A percentile compares a stretch with the other conserved stretches of the same genome.
Evolutionary conservation across 2,113 vertebrate genomes (phyloP).

Genomic region (Melospiza melodia): DNA sequence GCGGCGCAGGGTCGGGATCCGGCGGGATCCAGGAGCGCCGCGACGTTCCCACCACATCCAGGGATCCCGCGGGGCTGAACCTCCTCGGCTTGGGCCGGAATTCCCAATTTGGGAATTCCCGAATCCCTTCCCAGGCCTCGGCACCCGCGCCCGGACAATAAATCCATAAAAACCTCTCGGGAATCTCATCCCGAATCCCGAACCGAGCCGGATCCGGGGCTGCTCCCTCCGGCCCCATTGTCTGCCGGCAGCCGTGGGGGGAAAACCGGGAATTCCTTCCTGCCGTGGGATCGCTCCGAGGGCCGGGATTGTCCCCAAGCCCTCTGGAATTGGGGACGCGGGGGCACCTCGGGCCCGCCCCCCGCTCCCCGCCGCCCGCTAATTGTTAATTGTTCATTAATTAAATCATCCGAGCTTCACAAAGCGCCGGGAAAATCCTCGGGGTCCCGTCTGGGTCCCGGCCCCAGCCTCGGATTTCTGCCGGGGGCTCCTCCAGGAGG

Average conservation of each 20-base stretch:
- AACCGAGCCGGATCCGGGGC: not conserved
- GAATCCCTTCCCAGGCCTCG: not conserved
- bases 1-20: fast-evolving
- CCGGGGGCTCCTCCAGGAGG: not conserved
- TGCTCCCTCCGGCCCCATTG: not conserved
- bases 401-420: not conserved
- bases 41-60: fast-evolving
- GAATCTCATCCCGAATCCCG: not conserved
- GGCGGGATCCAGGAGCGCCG: not conserved
- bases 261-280: not conserved
- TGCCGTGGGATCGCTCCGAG: not conserved
- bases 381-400: not conserved
- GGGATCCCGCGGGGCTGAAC: fast-evolving
- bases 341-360: not conserved
- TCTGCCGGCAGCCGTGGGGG: not conserved
- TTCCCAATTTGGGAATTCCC: not conserved
- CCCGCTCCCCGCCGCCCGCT: not conserved
- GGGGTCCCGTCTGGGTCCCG: not conserved
- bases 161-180: not conserved
- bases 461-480: not conserved
- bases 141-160: not conserved
- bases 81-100: fast-evolving
- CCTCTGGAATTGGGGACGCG: not conserved
- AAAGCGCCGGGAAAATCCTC: not conserved
- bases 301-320: not conserved